Evolutionary conservation across 2,113 vertebrate genomes (phyloP).

Genomic region (Perca fluviatilis): DNA sequence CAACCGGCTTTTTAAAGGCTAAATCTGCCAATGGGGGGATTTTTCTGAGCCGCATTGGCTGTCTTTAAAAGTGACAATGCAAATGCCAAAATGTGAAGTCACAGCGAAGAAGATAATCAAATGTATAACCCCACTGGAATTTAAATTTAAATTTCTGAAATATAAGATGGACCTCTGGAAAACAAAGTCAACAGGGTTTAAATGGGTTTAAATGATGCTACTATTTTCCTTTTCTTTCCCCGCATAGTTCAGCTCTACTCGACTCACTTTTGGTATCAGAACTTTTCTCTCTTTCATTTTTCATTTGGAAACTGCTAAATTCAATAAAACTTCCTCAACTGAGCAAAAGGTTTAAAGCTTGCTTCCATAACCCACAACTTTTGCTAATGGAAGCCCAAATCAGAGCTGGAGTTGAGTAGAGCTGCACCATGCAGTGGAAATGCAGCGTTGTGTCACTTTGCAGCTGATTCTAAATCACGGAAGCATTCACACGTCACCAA

Average conservation of each 20-base stretch:
- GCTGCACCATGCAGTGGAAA: no score
- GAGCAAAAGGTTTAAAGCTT: no score
- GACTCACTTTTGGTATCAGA: no score
- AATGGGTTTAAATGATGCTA: background rate
- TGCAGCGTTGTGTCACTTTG: background rate
- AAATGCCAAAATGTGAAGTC: constrained; percentile 13
- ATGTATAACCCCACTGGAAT: background rate
- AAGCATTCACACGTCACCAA: background rate
- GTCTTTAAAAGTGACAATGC: constrained; percentile 7
- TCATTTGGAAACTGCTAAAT: no score
- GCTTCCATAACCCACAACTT: no score
- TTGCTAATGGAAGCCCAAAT: no score
- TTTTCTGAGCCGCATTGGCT: background rate
- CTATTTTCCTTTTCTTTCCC: background rate
- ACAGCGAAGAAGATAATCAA: background rate
- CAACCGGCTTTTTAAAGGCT: background rate
- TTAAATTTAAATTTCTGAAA: background rate
- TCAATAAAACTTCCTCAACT: no score
- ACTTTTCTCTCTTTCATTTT: no score
- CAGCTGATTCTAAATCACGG: background rate
- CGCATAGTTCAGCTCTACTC: no score
- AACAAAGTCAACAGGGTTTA: constrained; percentile 14
- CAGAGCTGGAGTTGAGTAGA: no score
- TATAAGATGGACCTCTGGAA: background rate
- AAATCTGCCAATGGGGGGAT: background rate